Percentiles rank a stretch among this genome's conserved stretches.
These are phyloP conservation scores for Chironomus tentans DNA, from an alignment of 2,888 invertebrate genomes.

Conservation along the genomic window DNA sequence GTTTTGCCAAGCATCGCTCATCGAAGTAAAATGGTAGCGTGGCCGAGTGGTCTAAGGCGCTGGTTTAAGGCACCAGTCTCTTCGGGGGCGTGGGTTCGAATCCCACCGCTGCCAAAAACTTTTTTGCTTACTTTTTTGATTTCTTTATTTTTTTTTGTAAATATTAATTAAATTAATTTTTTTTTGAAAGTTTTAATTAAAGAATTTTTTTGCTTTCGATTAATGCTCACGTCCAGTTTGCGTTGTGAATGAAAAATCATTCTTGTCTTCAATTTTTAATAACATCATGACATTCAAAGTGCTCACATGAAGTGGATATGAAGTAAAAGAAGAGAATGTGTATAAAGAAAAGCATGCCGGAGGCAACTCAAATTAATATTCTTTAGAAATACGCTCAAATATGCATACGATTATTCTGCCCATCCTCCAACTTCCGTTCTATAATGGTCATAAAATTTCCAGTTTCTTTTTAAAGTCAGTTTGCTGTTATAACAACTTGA, in stretches of 20 bases:
- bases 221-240: too few species aligned
- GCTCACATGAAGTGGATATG: too few species aligned
- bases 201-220: too few species aligned
- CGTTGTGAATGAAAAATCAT: too few species aligned
- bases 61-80: conserved; percentile 45
- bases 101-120: conserved; percentile 42
- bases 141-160: too few species aligned
- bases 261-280: too few species aligned
- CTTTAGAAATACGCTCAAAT: conserved; percentile 16
- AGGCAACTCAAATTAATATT: conserved; percentile 21
- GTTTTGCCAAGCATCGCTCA: too few species aligned
- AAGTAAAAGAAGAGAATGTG: not conserved
- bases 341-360: not conserved
- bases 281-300: too few species aligned
- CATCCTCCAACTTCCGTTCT: conserved; percentile 32
- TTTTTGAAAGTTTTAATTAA: too few species aligned
- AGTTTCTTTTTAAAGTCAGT: conserved; percentile 2
- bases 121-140: too few species aligned
- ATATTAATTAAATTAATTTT: too few species aligned
- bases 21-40: conserved; percentile 36
- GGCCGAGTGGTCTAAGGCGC: conserved; percentile 46
- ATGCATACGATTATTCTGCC: conserved; percentile 27
- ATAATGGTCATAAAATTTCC: conserved; percentile 26
- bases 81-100: conserved; percentile 45
- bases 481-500: not conserved